Conservation (phyloP, 2,113 vertebrate genomes). For the Electrona antarctica region DNA sequence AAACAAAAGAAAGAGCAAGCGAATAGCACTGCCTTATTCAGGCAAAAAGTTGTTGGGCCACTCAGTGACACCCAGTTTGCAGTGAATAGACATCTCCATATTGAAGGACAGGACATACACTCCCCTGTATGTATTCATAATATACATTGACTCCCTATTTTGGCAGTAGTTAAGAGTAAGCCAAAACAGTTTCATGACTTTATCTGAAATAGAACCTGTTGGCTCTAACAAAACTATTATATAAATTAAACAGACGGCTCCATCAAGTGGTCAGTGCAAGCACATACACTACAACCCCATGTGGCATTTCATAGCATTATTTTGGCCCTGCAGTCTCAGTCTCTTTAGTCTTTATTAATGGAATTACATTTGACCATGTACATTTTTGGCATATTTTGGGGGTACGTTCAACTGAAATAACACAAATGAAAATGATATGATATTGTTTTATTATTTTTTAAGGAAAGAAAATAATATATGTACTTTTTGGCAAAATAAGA, state of each 20-base stretch:
- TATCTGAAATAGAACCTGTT: background rate
- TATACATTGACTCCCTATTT: background rate
- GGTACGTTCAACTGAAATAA: background rate
- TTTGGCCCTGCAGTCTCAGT: no score
- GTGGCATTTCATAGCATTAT: background rate
- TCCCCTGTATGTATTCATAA: no score
- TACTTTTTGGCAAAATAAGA: slow-evolving; percentile 60
- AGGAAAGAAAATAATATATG: no score
- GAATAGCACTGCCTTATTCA: slow-evolving; percentile 76
- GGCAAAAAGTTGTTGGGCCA: slow-evolving; percentile 63
- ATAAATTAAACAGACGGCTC: slow-evolving; percentile 21
- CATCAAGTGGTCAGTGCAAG: slow-evolving; percentile 53
- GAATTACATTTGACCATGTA: background rate
- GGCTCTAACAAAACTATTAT: background rate
- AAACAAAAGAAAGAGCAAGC: slow-evolving; percentile 14
- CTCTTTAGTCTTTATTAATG: no score
- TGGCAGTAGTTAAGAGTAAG: background rate
- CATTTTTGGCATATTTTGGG: no score
- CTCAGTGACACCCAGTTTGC: slow-evolving; percentile 49
- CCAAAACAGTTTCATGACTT: background rate
- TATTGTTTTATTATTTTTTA: no score
- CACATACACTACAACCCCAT: background rate
- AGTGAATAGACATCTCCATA: slow-evolving; percentile 43
- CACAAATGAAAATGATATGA: no score
- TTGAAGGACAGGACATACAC: slow-evolving; percentile 6